Base-by-base conservation (phyloP, 2,888 invertebrate species). In the Volucella bombylans region DNA sequence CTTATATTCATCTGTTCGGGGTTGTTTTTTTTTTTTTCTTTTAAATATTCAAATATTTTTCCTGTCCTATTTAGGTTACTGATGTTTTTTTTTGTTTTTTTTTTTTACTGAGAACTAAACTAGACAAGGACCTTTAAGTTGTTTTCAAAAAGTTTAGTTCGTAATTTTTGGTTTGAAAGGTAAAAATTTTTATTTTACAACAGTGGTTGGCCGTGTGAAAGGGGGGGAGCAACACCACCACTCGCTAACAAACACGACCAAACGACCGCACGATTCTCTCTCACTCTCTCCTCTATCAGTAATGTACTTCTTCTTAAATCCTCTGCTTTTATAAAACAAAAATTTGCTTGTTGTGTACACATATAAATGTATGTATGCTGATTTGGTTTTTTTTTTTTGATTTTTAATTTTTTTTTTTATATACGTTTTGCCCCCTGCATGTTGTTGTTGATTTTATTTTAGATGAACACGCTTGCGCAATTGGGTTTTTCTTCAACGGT, bases 391-490 rank as follows among this genome's bases (percentile, higher is more conserved):
- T 49, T 64, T 73, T 78, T 72, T 38, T 74, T 78, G 23, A 10
- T 41, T 50, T 59, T 68, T 31, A 15, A 43, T 12, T 71, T 23
- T 23, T 23, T 39, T 54, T 55, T 64, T n/a, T 74, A 55, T 57
- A 49, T 64, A 67, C 74, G 71, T 65, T 72, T 69, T 72, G 72
- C 85, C 77, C 57, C 67, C 68, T 64, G 85, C 85, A 68, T 77
- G 80, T 81, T 77, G 57, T 68, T 81, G 59, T 55, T 23, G 55
- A 18, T 82, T 69, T 57, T 78, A 57, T 45, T 68, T 78, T 80
- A 74, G 64, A 83, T 80, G 85, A 85, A 80, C 85, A 85, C 77
- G 85, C 85, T 76, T 61, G 72, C 80, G 81, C 85, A 80, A 77
- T 76, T 68, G 81, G 76, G 80, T 76, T 77, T 79, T 71, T 80